These are phyloP conservation scores for Calliphora vicina DNA, from an alignment of 1,140 invertebrate genomes.

Conservation along the genomic window DNA sequence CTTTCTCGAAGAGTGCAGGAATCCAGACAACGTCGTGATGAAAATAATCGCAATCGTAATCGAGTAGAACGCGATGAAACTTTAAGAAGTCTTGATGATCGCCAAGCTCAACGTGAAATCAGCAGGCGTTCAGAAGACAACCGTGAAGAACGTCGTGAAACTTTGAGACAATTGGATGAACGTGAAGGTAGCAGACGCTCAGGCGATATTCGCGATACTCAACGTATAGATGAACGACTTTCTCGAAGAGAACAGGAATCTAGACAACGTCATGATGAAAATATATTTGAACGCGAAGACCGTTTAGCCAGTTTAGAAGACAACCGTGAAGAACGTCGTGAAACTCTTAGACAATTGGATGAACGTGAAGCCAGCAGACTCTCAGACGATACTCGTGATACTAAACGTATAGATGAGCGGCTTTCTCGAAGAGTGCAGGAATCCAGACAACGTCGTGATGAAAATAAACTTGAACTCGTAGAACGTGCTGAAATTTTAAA, in stretches of 20 bases:
- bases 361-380: neutral
- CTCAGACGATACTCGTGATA: neutral
- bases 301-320: no score
- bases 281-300: no score
- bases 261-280: no score
- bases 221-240: no score
- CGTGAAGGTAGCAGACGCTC: no score
- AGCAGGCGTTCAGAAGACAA: no score
- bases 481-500: neutral
- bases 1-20: neutral
- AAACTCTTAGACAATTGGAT: neutral
- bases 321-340: neutral
- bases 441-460: neutral
- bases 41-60: no score
- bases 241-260: neutral
- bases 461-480: neutral
- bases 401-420: neutral
- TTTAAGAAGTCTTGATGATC: no score
- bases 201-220: no score
- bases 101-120: no score
- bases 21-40: no score
- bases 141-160: neutral
- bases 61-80: neutral
- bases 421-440: neutral
- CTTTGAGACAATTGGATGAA: no score